These are phyloP conservation scores for Trachelus tabidus DNA, from an alignment of 2,888 invertebrate genomes.

Conservation along the genomic window DNA sequence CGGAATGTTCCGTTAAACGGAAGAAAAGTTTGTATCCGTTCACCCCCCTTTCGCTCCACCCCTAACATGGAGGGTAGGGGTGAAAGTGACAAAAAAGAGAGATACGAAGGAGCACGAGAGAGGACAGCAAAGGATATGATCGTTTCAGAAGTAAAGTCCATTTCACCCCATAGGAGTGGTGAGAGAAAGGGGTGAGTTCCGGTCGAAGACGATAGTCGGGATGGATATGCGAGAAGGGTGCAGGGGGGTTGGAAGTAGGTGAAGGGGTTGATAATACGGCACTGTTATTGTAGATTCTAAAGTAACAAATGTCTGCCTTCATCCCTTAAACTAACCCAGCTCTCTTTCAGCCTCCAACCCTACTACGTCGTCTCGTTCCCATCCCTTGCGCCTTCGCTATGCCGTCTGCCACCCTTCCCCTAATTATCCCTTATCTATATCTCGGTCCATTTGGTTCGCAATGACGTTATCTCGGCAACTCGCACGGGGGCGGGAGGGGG, in stretches of 20 bases:
- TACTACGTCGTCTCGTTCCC: conserved; percentile 16
- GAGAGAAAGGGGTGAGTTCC: conserved; percentile 13
- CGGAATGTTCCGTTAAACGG: background rate
- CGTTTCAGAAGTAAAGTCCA: conserved; percentile 21
- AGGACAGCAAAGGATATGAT: conserved; percentile 21
- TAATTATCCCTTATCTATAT: conserved; percentile 66
- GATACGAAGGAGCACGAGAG: conserved; percentile 8
- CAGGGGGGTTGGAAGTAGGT: background rate
- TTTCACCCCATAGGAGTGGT: conserved; percentile 16
- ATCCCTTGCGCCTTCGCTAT: conserved; percentile 20
- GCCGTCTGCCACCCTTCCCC: conserved; percentile 56
- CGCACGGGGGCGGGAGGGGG: conserved; percentile 40
- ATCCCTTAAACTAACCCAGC: conserved; percentile 40
- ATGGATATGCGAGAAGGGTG: conserved; percentile 14
- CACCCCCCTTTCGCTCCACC: background rate
- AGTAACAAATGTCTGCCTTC: conserved; percentile 61
- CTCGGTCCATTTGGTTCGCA: conserved; percentile 64
- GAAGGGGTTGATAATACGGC: conserved; percentile 16
- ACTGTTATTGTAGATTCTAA: conserved; percentile 49
- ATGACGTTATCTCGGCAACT: conserved; percentile 62
- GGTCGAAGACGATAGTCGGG: conserved; percentile 15
- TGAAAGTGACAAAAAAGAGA: conserved; percentile 3
- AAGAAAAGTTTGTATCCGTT: background rate
- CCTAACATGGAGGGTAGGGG: background rate
- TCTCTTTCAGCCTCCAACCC: conserved; percentile 26